Base-by-base conservation (phyloP, 1,140 invertebrate species). In the Anagrus nilaparvatae region DNA sequence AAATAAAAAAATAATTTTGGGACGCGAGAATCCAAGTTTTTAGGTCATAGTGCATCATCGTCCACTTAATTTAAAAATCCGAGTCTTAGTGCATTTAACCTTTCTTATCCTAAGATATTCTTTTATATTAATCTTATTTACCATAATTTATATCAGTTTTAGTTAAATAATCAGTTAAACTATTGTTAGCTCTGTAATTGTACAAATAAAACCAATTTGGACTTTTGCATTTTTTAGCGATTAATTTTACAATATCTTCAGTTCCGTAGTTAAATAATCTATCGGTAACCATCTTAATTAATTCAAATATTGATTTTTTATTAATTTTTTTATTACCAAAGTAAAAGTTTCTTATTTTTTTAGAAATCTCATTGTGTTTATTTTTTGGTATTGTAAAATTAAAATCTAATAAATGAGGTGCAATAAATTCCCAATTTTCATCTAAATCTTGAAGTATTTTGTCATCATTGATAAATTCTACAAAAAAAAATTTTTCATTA, bases 321-420 rank as follows among this genome's bases (percentile, higher is more conserved):
- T 14, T 30, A n/a, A 41, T 31, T 1, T 20, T 2, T 31, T 72
- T 63, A 10, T 19, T 14, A 5, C 40, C 40, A 13, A 41, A 33
- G 25, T 41, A 41, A 33, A 25, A n/a, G 12, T 34, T 24, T 27
- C 20, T 41, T 16, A 31, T 21, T 27, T 23, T 31, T 12, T n/a
- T 24, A 17, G 30, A 5, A 2, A 40, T 13, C 2, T 24, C 7
- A 6, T 4, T 12, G n/a, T 40, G 39, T 1, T 40, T 9, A 21
- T 40, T 21, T 3, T 12, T 1, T 16, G 39, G 30, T 32, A 40
- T 40, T 10, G 39, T 40, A 32, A 24, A 40, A 40, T 38, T 28
- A n/a, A 28, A 38, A 18, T 38, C 24, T 12, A 38, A 17, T 19
- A 38, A 28, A 19, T 28, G 30, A 5, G 39, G 39, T 3, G 39